Base-by-base conservation (phyloP, 2,888 invertebrate genomes). In the Mythimna albipuncta region DNA sequence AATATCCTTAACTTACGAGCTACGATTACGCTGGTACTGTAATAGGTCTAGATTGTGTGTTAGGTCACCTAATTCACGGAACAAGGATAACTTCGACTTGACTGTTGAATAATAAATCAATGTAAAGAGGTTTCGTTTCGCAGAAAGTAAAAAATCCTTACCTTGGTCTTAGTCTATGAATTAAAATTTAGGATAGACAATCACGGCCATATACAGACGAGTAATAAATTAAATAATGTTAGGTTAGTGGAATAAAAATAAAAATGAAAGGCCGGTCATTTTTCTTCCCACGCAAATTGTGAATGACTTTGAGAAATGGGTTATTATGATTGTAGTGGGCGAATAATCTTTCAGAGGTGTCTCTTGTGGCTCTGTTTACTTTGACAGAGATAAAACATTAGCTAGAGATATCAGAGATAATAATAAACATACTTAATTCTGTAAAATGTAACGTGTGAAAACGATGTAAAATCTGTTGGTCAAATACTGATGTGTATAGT, bases 221-320 rank as follows among this genome's bases (percentile, higher is more conserved):
- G 47, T 58, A 59, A 54, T 66, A 59, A 32, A 58, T 63, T 55
- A n/a, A 64, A 64, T 55, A 52, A 52, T 32, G 59, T 52, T 54
- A 52, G 35, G 44, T 58, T 66, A 62, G 44, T 72, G 38, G 38
- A 57, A 38, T 41, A 64, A 19, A 52, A 57, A 61, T 67, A 61
- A 55, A 77, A 69, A 75, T 55, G 59, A 59, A 79, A 79, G 32
- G 59, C 52, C 54, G 35, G 47, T 6, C 66, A 59, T 69, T 79
- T 79, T 65, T 11, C 35, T 75, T 79, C 79, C 75, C 70, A 79
- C 75, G 66, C 64, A 64, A 47, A 66, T 54, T 41, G 55, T 64
- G n/a, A 73, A 71, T 78, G 72, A 70, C 72, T 75, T 72, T 75
- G 57, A 72, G 74, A 78, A 75, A 79, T 82, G 72, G 81, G 81